Base-by-base conservation (phyloP, 2,113 vertebrate genomes). In the human region DNA sequence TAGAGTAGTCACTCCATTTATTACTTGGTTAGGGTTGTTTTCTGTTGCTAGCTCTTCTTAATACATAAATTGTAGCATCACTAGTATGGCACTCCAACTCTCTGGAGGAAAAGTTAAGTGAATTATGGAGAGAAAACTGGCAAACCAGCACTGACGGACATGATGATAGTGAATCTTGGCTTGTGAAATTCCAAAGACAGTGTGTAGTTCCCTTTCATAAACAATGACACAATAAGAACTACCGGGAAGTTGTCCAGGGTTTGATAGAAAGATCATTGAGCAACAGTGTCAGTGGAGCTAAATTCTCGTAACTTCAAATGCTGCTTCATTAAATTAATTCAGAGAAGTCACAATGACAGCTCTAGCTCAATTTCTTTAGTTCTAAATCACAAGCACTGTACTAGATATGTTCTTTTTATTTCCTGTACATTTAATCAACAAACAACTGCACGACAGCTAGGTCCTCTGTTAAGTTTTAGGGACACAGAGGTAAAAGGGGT, bases 241-340 rank as follows among this genome's bases (percentile, higher is more conserved):
- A 35, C 17, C 10, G 87, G 75, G 89, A 90, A 89, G 32, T 87
- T 79, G 25, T 81, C 66, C 68, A 86, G 23, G 38, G 1, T 80
- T 90, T 96, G 83, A 94, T 57, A 81, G 52, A 95, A 91, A 93
- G 40, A 66, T 81, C 30, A 57, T 8, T 92, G 81, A 95, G 87
- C 40, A 92, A 59, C 6, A 27, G 45, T 95, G 64, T 93, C 78
- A 82, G 52, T 55, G 90, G 82, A 85, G 8, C 32, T 80, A 64
- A 84, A 59, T 55, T 97, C 59, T 76, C 64, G 48, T 45, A 80
- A 75, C 66, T n/a, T 32, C 22, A 52, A 61, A 81, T 52, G 40
- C 43, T 72, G 66, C 5, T 32, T 93, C 55, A 93, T 76, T 92
- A 81, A 93, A 35, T 64, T 89, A 94, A 94, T 76, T 89, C 25